Conservation (phyloP, 2,797 vertebrate species). For the Alauda arvensis region DNA sequence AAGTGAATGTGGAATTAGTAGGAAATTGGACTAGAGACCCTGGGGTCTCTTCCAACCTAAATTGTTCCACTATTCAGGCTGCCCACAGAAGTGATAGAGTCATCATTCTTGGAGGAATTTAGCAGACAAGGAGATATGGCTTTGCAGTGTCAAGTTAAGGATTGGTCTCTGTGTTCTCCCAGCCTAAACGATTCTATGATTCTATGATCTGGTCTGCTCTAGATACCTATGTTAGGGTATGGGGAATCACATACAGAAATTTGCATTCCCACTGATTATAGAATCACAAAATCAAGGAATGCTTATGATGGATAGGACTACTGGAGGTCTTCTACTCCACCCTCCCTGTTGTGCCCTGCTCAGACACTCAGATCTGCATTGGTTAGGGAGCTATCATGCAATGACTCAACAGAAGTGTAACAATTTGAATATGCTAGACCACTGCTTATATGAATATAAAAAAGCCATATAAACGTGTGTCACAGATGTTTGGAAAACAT, state of each 20-base stretch:
- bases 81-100: neutral
- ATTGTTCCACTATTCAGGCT: neutral
- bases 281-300: neutral
- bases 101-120: neutral
- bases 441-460: neutral
- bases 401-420: neutral
- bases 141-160: too few species aligned
- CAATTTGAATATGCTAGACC: neutral
- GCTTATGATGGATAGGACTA: neutral
- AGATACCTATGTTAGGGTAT: accelerated
- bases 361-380: neutral
- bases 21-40: neutral
- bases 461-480: neutral
- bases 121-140: neutral
- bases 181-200: neutral
- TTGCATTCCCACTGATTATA: neutral
- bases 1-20: neutral
- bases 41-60: neutral
- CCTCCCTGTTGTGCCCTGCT: neutral
- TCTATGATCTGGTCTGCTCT: neutral
- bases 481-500: neutral
- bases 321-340: too few species aligned
- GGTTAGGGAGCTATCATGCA: neutral
- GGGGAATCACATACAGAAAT: neutral
- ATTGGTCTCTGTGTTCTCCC: neutral